A percentile compares a stretch with the other conserved stretches of the same genome.
Evolutionary conservation across 2,797 vertebrate genomes (phyloP).

Genomic region (Clarias laeviceps): DNA sequence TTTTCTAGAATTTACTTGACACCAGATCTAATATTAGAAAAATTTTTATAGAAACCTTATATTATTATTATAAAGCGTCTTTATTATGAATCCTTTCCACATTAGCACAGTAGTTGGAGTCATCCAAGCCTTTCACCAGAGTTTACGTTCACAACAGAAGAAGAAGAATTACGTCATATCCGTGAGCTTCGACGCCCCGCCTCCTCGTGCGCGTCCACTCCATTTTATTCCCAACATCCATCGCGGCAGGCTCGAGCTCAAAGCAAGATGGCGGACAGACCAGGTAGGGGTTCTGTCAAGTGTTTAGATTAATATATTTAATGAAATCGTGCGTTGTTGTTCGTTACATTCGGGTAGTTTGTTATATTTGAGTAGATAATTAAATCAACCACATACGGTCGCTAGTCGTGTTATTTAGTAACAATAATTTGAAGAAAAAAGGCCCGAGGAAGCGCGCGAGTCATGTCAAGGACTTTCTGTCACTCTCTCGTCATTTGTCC

Average conservation of each 20-base stretch:
- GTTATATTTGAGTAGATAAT: too few relatives aligned
- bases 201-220: not conserved
- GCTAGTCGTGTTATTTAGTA: not conserved
- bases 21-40: not conserved
- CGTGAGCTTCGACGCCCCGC: not conserved
- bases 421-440: not conserved
- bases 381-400: not conserved
- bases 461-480: slow-evolving; percentile 77
- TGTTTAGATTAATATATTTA: not conserved
- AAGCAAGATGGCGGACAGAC: slow-evolving; percentile 81
- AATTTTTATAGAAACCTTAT: not conserved
- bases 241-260: slow-evolving; percentile 47
- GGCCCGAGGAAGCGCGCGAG: slow-evolving; percentile 57
- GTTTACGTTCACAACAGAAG: not conserved
- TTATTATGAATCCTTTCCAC: not conserved
- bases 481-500: not conserved
- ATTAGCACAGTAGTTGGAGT: too few relatives aligned
- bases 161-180: not conserved
- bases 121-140: not conserved
- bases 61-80: not conserved
- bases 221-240: slow-evolving; percentile 66
- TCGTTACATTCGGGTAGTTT: not conserved
- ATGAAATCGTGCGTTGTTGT: fast-evolving
- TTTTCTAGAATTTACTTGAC: not conserved
- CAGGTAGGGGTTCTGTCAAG: slow-evolving; percentile 65